Base-by-base conservation (phyloP, 2,113 vertebrate species). In the Hipposideros armiger region DNA sequence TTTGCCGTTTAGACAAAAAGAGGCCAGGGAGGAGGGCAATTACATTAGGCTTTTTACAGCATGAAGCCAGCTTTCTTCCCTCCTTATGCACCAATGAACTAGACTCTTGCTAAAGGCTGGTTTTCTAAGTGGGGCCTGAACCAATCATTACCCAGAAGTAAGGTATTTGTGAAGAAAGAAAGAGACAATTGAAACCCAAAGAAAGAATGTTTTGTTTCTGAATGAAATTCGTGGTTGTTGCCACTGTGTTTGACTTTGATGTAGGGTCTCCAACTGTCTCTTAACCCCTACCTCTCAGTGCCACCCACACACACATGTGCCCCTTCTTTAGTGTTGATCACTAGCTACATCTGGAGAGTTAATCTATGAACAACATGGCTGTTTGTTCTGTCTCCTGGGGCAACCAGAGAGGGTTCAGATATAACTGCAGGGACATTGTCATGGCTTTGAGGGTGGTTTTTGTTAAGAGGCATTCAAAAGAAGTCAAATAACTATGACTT, bases 1-100 rank as follows among this genome's bases (percentile, higher is more conserved):
- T 60, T 95, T 83, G 58, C 80, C 76, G 56, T 93, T 96, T 82
- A 96, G 91, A 92, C 20, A 83, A 80, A 96, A 86, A 83, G 54
- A 94, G 87, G 24, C 90, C 56, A 50, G 56, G 76, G 58, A 74
- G 30, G 67, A 72, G 69, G 30, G 58, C 4, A 70, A 81, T 91
- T 81, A 62, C 66, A 69, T 77, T 69, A 80, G 86, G 73, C 74
- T 14, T 94, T 95, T 95, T 87, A 80, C 58, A 80, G n/a, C 54
- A 52, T 0, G 36, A 87, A 90, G 85, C 90, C 45, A 78, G 80
- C 17, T 73, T 94, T 70, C 86, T 76, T 95, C 60, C 58, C 11
- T 64, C 26, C 45, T 73, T 30, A 30, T 86, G 58, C 94, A 22
- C 96, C 97, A 95, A 81, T 67, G 90, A 72, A 30, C n/a, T 92